Base-by-base conservation (phyloP, 2,797 vertebrate genomes). In the Brachyalestes nurse region DNA sequence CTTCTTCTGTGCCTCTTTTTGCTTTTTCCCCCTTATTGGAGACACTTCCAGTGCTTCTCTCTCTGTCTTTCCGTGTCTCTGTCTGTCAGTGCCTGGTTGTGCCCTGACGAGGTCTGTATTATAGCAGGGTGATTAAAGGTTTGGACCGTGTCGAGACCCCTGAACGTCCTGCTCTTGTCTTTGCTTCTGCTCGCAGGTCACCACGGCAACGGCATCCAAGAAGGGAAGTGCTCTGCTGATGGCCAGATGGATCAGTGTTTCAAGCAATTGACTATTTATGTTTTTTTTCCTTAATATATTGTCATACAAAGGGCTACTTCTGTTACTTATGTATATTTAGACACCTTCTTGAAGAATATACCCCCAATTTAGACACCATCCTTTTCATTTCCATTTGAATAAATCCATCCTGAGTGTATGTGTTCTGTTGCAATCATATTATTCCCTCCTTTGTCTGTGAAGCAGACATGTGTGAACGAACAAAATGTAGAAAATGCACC, bases 121-220 rank as follows among this genome's bases (percentile, higher is more conserved):
- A 83, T 84, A 84, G 78, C 62, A 47, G 60, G 40, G 80, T 83
- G 83, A 85, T 85, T 84, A 83, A 87, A 88, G 75, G 75, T 21
- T 75, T 66, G 28, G 49, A 34, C 65, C 49, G 40, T 66, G 65
- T 34, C 55, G 80, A 81, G 75, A 72, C 75, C 75, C 38, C 21
- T 23, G 65, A 58, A 60, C 61, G 58, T 86, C 82, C 72, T 53
- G 34, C 72, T 77, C 77, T 82, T n/a, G 14, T 82, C 66, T 58
- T 47, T 65, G 53, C 75, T 75, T 82, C 64, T 49, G 53, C 69
- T 70, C 51, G 7, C 67, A 38, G 45, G 58, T 77, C 74, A 40
- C 81, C 55, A 75, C 64, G 80, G 79, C 72, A 81, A 83, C 78
- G 61, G 77, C 53, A 65, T 79, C 72, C 19, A 79, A 64, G 72